Conservation (phyloP, 1,140 invertebrate genomes). For the Phymorhynchus buccinoides region DNA sequence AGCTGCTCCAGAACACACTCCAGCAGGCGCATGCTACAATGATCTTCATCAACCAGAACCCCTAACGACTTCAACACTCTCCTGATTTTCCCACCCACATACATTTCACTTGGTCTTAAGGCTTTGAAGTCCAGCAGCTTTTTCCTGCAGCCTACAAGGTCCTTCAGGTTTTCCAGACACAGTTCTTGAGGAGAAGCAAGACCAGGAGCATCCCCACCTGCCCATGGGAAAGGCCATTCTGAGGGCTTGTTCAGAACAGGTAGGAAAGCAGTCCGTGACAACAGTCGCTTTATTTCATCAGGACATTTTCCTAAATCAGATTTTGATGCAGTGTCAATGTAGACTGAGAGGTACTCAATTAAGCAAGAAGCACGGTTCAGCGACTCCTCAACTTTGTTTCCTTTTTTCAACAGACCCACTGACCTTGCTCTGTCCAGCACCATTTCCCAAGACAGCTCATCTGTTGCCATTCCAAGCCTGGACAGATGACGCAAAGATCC, state of each 20-base stretch:
- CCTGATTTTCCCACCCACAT: not conserved
- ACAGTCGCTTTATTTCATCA: not conserved
- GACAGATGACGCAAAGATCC: slow-evolving; percentile 23
- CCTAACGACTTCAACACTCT: slow-evolving; percentile 10
- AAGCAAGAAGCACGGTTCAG: slow-evolving; percentile 32
- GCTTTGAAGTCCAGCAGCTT: slow-evolving; percentile 32
- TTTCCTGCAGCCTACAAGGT: slow-evolving; percentile 23
- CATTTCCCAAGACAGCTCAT: slow-evolving; percentile 39
- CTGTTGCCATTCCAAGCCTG: slow-evolving; percentile 46
- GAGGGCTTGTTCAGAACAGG: slow-evolving; percentile 45
- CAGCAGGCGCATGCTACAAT: not conserved
- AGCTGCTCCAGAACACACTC: not conserved
- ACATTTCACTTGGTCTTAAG: not conserved
- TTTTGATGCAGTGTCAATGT: not conserved
- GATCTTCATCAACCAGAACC: not conserved
- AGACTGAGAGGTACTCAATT: slow-evolving; percentile 41
- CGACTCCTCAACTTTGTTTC: slow-evolving; percentile 24
- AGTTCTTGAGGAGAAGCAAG: slow-evolving; percentile 19
- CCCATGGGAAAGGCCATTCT: slow-evolving; percentile 48
- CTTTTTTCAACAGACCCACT: slow-evolving; percentile 30
- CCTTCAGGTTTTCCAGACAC: slow-evolving; percentile 20
- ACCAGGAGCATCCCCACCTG: not conserved
- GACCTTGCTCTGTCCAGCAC: slow-evolving; percentile 38
- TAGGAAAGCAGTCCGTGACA: slow-evolving; percentile 44
- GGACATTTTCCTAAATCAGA: slow-evolving; percentile 18